Base-by-base conservation (phyloP, 2,888 invertebrate species). In the Dicycla oo region DNA sequence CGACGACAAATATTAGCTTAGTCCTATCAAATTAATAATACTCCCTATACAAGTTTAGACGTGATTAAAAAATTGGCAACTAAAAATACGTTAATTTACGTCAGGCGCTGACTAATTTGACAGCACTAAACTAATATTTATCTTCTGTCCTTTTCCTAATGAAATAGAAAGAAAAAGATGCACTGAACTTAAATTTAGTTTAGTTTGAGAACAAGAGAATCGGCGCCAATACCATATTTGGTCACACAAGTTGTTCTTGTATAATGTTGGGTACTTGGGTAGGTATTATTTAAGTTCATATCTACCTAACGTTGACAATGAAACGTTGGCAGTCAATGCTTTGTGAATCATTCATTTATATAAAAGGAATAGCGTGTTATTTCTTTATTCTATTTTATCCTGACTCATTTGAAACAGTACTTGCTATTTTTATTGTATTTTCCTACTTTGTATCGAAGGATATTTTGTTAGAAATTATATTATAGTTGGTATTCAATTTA, bases 301-400 rank as follows among this genome's bases (percentile, higher is more conserved):
- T 49, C 23, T 49, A 53, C 58, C 65, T 49, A 81, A 43, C 47
- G 58, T 49, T 67, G 60, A 61, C 80, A 69, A 72, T 81, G 60
- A 57, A 70, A 81, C 30, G 69, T 57, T 54, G 53, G 53, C 47
- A 30, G 47, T 26, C 56, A 58, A 49, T 62, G 34, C 67, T 74
- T 78, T 62, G 63, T 88, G 88, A 89, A 65, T 89, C 88, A 88
- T 53, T 30, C 60, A 76, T 83, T 83, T 81, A 74, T 80, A 69
- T 82, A 86, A 82, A 86, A 80, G 73, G 80, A 60, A 51, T 70
- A 71, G 79, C 73, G 62, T 67, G 53, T 43, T 68, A 53, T 57
- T 73, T 63, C 57, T 73, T 81, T 64, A 61, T 58, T 40, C 51
- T 56, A 58, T 62, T 63, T 64, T 74, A 64, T 62, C 53, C 73